Base-by-base conservation (phyloP, 2,113 vertebrate species). In the Nesogale talazaci region DNA sequence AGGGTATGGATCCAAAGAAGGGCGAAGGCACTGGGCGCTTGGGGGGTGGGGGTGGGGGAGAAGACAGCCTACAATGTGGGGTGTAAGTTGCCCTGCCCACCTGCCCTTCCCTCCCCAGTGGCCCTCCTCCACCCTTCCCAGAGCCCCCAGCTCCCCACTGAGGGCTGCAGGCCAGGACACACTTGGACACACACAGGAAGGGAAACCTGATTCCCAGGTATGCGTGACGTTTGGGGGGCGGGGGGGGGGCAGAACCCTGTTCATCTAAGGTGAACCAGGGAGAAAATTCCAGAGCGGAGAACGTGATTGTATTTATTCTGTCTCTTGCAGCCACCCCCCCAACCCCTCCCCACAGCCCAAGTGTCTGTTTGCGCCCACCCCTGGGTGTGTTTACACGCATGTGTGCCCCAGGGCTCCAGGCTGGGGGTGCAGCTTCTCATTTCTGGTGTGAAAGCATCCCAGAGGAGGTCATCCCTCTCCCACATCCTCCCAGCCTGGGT, bases 121-220 rank as follows among this genome's bases (percentile, higher is more conserved):
- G 36, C 27, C 86, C 42, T 36, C 40, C 74, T 46, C 9, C 46
- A 20, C 46, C 31, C 0, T 0, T 61, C 78, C 0, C 0, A n/a
- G 65, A 87, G 57, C 70, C 65, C 46, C 36, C 83, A 65, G 86
- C 34, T 78, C 81, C 65, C 40, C 63, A 69, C 83, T 52, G 22
- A 89, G 57, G 38, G 86, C 95, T 0, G 42, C 34, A 79, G 85
- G 90, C 75, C 27, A 79, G 63, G 52, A 4, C 16, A 36, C 46
- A 52, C 46, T 52, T 52, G 46, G 46, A 52, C 46, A 52, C 46
- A 52, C 76, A 22, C 12, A 3, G 75, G 89, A 72, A 93, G 25
- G 67, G 95, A 93, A 93, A 96, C 89, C 56, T 34, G 92, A 96
- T 80, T 69, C 38, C 61, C 92, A 96, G 96, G 94, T 96, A 93